Base-by-base conservation (phyloP, 1,140 invertebrate species). In the Leptinotarsa texana region DNA sequence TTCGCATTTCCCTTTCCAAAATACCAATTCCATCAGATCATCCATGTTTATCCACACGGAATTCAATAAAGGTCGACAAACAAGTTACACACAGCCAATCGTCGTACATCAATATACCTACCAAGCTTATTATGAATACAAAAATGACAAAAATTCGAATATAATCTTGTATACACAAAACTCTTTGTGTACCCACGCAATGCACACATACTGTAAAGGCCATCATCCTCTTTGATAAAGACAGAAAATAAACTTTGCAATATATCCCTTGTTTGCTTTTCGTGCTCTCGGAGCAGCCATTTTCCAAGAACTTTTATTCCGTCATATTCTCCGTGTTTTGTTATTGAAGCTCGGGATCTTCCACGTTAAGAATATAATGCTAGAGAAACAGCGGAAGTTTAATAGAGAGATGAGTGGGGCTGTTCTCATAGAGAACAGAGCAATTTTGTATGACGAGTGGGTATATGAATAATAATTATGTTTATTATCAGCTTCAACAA, bases 221-320 rank as follows among this genome's bases (percentile, higher is more conserved):
- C 17, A 57, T 57, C 51, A 57, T 57, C 51, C 51, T 57, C 51
- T 57, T 57, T 57, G 51, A 57, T 57, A 57, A 57, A 57, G 51
- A 57, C 51, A 57, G 51, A 57, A 57, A 57, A 57, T 57, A 57
- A 57, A 57, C 51, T 57, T 57, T 57, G 51, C 51, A 57, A 57
- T 57, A 57, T 57, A 57, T 57, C 51, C 51, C 51, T 57, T 57
- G 51, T 57, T 57, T 57, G 51, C 51, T 57, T 57, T 57, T n/a
- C 51, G 51, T 57, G 51, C 51, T 57, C 51, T 57, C 51, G 15
- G 17, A 17, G n/a, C 51, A 57, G 51, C 51, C 51, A 57, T 57
- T 57, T n/a, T 57, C 51, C 51, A n/a, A 18, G 15, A 18, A 57
- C 13, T 57, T 17, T 57, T 57, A 57, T 57, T 57, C 51, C 17